Evolutionary conservation across 2,888 invertebrate species (phyloP).

Genomic region (Griposia aprilina): DNA sequence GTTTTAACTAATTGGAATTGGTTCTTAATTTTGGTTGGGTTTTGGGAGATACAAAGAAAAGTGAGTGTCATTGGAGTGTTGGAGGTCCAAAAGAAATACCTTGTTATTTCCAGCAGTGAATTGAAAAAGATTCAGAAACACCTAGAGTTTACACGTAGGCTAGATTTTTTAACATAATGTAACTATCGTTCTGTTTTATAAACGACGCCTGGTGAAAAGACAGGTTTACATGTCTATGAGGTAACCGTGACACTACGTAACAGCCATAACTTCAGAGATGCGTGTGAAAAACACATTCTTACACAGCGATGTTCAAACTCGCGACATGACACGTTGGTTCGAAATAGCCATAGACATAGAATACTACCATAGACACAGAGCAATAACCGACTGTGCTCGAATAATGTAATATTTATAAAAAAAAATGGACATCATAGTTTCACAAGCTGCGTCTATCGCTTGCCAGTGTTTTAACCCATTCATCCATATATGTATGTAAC

Average conservation of each 20-base stretch:
- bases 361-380: conserved; percentile 7
- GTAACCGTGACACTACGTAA: conserved; percentile 22
- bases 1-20: conserved; percentile 30
- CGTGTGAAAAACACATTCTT: conserved; percentile 33
- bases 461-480: conserved; percentile 74
- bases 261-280: conserved; percentile 24
- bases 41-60: conserved; percentile 10
- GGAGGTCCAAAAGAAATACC: no score
- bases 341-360: conserved; percentile 23
- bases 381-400: conserved; percentile 30
- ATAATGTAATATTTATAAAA: conserved; percentile 52
- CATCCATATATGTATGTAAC: conserved; percentile 66
- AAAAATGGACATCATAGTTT: conserved; percentile 58
- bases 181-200: no score
- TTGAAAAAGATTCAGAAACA: no score
- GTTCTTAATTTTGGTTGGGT: not conserved
- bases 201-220: no score
- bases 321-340: conserved; percentile 52
- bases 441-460: conserved; percentile 65
- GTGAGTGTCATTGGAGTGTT: not conserved
- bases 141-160: no score
- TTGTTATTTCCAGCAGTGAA: no score
- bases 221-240: conserved; percentile 1
- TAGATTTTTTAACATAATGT: not conserved
- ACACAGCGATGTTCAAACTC: conserved; percentile 44